Base-by-base conservation (phyloP, 1,140 invertebrate species). In the Lordiphosa mommai region DNA sequence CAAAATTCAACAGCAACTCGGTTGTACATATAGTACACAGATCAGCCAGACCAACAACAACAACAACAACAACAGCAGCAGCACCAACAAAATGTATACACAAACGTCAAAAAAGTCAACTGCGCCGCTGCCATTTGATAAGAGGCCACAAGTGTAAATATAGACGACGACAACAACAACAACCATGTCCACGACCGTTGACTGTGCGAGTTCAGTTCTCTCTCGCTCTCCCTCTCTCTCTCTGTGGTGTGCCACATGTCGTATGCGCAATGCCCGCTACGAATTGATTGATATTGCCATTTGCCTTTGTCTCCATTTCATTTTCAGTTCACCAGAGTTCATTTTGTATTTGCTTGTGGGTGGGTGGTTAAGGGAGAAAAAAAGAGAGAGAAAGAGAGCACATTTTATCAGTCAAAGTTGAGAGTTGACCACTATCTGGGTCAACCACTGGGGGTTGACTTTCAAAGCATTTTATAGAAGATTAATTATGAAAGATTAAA, bases 61-160 rank as follows among this genome's bases (percentile, higher is more conserved):
- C 50, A 67, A 27, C 41, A 49, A 10, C 47, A 76, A 36, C 34
- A 66, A 49, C 50, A 68, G 46, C 72, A 59, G 23, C 40, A 55
- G 40, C 34, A 30, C n/a, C n/a, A n/a, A 43, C 57, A 64, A 50
- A 76, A 73, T 51, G 63, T 64, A 72, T 57, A 82, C 77, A 84
- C 68, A 84, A 84, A 72, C 77, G 77, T 84, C 77, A 84, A 84
- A 84, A 84, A 84, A 85, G 77, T 84, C 77, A 84, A 84, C 77
- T 84, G 77, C 79, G 77, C 72, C 77, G 77, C 77, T 84, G 77
- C 77, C 77, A 84, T 84, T 84, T 84, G 77, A 84, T 84, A 84
- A 84, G 77, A 84, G 77, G 77, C 77, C 77, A 84, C 77, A 84
- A 84, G 77, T 84, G 77, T 84, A 84, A 84, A 85, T 84, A 84